Evolutionary conservation across 2,113 vertebrate species (phyloP).

Genomic region (Nipponia nippon): DNA sequence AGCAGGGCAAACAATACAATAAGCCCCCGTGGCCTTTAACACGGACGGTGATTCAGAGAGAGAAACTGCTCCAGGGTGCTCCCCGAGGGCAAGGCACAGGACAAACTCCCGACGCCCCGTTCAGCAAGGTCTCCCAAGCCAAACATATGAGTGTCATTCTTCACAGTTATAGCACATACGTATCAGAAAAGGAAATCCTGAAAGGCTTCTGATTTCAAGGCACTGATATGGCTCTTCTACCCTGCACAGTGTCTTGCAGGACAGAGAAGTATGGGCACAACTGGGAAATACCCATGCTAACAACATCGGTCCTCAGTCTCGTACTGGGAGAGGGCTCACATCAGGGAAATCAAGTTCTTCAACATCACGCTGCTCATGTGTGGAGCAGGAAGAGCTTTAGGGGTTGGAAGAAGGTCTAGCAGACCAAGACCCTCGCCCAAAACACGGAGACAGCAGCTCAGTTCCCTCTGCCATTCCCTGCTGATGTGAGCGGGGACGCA

Average conservation of each 20-base stretch:
- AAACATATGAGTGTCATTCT: not conserved
- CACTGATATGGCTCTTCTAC: not conserved
- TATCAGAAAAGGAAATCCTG: not conserved
- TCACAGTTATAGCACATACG: accelerated
- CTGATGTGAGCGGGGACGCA: not conserved
- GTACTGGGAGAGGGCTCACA: not conserved
- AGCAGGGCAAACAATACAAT: not conserved
- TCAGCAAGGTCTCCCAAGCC: not conserved
- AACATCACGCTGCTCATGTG: accelerated
- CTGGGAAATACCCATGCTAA: accelerated
- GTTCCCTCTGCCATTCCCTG: not conserved
- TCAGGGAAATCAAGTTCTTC: not conserved
- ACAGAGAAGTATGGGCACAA: not conserved
- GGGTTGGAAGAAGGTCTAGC: not conserved
- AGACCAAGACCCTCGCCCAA: not conserved
- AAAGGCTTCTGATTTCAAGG: not conserved
- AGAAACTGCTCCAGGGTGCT: not conserved
- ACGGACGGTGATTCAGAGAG: not conserved
- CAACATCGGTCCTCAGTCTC: accelerated
- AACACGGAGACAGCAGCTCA: not conserved
- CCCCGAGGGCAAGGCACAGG: not conserved
- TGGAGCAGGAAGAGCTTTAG: not conserved
- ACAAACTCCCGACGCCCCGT: not conserved
- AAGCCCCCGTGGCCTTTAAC: not conserved
- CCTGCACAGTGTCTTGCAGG: not conserved